Base-by-base conservation (phyloP, 2,888 invertebrate genomes). In the Cheilosia vulpina region DNA sequence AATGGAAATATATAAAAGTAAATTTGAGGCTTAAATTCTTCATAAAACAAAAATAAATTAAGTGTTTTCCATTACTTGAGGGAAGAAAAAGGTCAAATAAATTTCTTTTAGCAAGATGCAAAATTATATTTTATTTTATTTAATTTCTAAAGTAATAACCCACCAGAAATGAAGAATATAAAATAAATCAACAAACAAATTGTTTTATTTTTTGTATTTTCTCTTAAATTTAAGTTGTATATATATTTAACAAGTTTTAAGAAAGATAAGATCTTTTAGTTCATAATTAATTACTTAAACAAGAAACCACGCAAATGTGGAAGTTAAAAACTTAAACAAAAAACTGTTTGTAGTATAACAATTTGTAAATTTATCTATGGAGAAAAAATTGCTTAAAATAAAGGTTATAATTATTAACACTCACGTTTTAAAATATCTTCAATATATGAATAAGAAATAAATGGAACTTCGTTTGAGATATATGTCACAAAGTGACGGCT, bases 401-500 rank as follows among this genome's bases (percentile, higher is more conserved):
- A 65, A 73, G 72, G 45, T 77, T 73, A 71, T 57, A 82, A 73
- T 65, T 68, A 83, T 75, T 79, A 83, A 75, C 83, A 83, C 79
- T 78, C 81, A 83, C 63, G 55, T 75, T 75, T 79, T 83, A 63
- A 78, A 87, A 78, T 55, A 82, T 82, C 76, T 87, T 79, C 75
- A 80, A 82, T 81, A 15, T 60, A 60, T 65, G 72, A 58, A 76
- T 72, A 84, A 75, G 45, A 79, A 58, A 75, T 58, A 75, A 73
- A 84, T 53, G 63, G 69, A 87, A 87, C 76, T 79, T 87, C 84
- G 69, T 87, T 80, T 87, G 81, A 87, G 78, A 87, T 83, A 87
- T 83, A 83, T 87, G 87, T 87, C 87, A 87, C 87, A 87, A 87
- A 87, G 87, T 87, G 87, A 83, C 87, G 85, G 87, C 87, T 87